Evolutionary conservation across 2,797 vertebrate genomes (phyloP), one percentile per base, ranked within the genome.

Genomic region (Podarcis lilfordi): DNA sequence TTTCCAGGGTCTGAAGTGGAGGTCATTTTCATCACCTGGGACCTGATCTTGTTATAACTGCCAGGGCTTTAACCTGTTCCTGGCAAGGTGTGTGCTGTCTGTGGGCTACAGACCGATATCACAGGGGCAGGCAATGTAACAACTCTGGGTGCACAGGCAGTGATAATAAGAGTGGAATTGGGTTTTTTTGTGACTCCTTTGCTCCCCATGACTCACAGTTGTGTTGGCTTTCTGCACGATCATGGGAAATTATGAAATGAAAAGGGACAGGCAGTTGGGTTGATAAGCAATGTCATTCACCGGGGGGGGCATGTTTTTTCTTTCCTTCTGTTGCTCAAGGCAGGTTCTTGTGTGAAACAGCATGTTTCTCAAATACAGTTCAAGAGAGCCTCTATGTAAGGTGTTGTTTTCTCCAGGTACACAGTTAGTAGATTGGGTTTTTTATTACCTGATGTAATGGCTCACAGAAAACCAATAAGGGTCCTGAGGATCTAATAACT

Each of bases 191-290:
- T 93, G 93, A 92, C 93, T 95, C 87, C 89, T 61, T 74, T 83
- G 91, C 91, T 95, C 89, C 89, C 69, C 84, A 92, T 95, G 95
- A 95, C 92, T 96, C 93, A 95, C 77, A 88, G 89, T 86, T 89
- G 92, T 17, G 86, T 91, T 86, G 88, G 91, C 92, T 89, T 69
- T 91, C 66, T 0, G 87, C 90, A 35, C 78, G 94, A 88, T 94
- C 93, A 95, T 90, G 91, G 91, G 91, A 94, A 94, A 94, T 93
- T 80, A 74, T 19, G 10, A 88, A 80, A 69, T 68, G 21, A 50
- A 80, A 37, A 1, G 8, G 0, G 7, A 1, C 3, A 9, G 6
- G 19, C 19, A 74, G 72, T 87, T 82, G 89, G 90, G 35, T n/a
- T 32, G 43, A n/a, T 92, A 93, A 93, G 32, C 85, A 93, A 91